phyloP scores from a whole-genome alignment of 2,797 vertebrate genomes.

The Gymnocypris eckloni region DNA sequence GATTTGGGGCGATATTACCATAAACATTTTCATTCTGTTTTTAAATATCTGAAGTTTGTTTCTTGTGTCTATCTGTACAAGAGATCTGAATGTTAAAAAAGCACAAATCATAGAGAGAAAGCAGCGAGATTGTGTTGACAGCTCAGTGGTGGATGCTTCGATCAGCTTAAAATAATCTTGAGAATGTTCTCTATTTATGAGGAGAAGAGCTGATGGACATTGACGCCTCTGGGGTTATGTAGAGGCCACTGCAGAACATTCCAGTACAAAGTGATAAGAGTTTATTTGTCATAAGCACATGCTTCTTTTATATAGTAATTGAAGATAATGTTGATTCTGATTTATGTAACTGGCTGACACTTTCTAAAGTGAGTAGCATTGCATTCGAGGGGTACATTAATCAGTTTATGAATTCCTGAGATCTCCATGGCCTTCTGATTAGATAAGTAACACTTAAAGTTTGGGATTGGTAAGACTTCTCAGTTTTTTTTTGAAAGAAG shows the following conservation, averaged over 20 bases:
- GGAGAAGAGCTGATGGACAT: neutral
- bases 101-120: neutral
- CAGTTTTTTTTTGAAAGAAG: neutral
- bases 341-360: neutral
- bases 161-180: conserved; percentile 37
- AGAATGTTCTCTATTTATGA: conserved; percentile 23
- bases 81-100: neutral
- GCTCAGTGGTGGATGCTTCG: conserved; percentile 24
- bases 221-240: conserved; percentile 4
- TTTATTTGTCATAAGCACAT: neutral
- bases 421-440: neutral
- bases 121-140: neutral
- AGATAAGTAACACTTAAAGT: neutral
- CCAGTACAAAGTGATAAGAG: neutral
- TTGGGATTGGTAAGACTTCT: neutral
- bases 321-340: conserved; percentile 7
- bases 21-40: neutral
- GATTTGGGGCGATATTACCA: conserved; percentile 32
- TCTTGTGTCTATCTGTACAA: neutral
- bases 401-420: neutral
- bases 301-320: neutral
- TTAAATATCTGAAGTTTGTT: neutral
- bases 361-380: neutral
- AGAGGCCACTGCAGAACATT: neutral
- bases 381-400: neutral